Base-by-base conservation (phyloP, 1,140 invertebrate species). In the Daktulosphaira vitifoliae region DNA sequence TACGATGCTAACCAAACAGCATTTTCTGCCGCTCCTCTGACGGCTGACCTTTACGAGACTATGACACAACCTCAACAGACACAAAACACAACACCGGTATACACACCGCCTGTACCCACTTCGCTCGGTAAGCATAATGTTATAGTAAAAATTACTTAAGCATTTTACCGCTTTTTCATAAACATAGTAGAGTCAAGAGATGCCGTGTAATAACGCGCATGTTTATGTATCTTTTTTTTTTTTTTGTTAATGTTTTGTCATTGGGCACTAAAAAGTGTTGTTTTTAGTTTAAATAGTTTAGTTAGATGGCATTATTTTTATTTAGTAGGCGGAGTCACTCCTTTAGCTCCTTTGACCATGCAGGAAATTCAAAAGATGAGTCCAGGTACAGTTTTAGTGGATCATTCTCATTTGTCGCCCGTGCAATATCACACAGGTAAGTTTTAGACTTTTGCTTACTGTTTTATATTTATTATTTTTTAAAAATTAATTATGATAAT, bases 291-390 rank as follows among this genome's bases (percentile, higher is more conserved):
- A 5, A 11, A 33, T 33, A 33, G 29, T 33, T 33, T 33, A 33
- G 29, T 33, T 33, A 33, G 29, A 33, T 11, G 29, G 29, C 29
- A 5, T 33, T 62, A 44, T 62, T 62, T 44, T 44, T 44, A 4
- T 44, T 11, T 44, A 78, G 76, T 81, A 78, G 81, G 81, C 77
- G 81, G 84, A 68, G 79, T 87, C 75, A 85, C 85, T 69, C 85
- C 85, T 67, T 77, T 88, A 73, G 83, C 85, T 62, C 85, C 85
- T 71, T 82, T 87, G 75, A 85, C 80, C 75, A 85, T 87, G 84
- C 85, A 87, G 78, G 86, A 88, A 73, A 81, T 87, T 77, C 86
- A 70, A 49, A 72, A 72, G 66, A 66, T 72, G 54, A 70, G 67
- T 18, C 67, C 69, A 18, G 50, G 64, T 9, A 62, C 64, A 13